Conservation (phyloP, 2,888 invertebrate genomes). For the Caenorhabditis japonica region DNA sequence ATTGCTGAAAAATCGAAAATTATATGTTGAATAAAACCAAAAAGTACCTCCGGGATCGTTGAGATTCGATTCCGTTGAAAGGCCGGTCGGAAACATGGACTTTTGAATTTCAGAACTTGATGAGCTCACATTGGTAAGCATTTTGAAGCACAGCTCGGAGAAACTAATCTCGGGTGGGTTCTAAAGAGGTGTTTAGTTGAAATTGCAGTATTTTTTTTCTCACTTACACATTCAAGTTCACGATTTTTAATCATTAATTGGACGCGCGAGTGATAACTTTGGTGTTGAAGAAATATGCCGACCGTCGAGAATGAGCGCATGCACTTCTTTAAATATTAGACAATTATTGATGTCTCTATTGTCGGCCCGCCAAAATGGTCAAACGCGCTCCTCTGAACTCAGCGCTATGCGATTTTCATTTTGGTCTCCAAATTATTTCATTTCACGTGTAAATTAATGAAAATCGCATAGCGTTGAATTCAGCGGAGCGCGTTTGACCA, state of each 20-base stretch:
- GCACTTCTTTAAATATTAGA: constrained; percentile 60
- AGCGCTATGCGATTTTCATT: no score
- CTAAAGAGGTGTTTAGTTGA: background rate
- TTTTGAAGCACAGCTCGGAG: background rate
- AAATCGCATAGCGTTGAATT: no score
- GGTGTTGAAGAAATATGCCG: constrained; percentile 64
- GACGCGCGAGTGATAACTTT: constrained; percentile 74
- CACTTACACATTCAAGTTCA: constrained; percentile 50
- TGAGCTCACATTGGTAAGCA: background rate
- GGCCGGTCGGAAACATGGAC: background rate
- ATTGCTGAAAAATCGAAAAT: no score
- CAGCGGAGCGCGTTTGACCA: no score
- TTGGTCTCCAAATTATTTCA: no score
- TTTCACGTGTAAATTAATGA: no score
- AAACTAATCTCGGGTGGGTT: background rate
- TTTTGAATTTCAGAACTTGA: background rate
- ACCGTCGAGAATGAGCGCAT: constrained; percentile 65
- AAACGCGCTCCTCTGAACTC: no score
- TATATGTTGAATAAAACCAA: no score
- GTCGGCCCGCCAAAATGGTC: no score
- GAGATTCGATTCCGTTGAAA: background rate
- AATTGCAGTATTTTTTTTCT: background rate
- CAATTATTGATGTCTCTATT: no score
- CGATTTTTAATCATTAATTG: constrained; percentile 65
- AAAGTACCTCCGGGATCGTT: constrained; percentile 1